These are phyloP conservation scores for Plecturocebus donacophilus DNA, from an alignment of 2,113 vertebrate species.

Conservation along the genomic window DNA sequence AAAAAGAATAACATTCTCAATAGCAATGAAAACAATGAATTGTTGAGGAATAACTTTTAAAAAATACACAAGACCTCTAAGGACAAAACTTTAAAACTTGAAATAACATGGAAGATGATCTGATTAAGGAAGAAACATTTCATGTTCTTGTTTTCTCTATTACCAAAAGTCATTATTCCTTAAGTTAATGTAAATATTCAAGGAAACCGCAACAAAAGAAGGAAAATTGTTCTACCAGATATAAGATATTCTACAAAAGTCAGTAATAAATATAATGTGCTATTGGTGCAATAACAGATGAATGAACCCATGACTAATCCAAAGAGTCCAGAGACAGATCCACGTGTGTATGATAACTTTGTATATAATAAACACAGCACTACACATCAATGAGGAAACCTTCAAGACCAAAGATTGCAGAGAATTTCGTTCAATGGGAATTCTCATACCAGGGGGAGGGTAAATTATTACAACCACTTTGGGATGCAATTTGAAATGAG, in stretches of 20 bases:
- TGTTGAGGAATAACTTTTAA: background rate
- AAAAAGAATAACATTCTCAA: background rate
- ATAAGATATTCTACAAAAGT: background rate
- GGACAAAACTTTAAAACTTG: background rate
- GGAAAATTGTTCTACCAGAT: background rate
- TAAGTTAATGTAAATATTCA: background rate
- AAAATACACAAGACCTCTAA: background rate
- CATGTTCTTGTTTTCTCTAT: background rate
- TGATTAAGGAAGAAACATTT: background rate
- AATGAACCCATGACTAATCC: background rate
- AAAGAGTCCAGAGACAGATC: background rate
- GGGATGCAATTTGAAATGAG: background rate
- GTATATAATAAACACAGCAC: background rate
- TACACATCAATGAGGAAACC: background rate
- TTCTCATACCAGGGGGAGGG: background rate
- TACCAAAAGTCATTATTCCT: background rate
- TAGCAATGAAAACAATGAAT: background rate
- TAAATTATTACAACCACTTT: background rate
- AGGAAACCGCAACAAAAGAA: background rate
- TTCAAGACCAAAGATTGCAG: background rate
- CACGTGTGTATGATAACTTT: background rate
- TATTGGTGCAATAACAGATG: background rate
- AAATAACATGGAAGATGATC: background rate
- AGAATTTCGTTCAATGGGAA: background rate
- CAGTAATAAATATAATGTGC: background rate